Evolutionary conservation across 2,888 invertebrate species (phyloP), one percentile per base, ranked within the genome.

Genomic region (Galeruca laticollis): DNA sequence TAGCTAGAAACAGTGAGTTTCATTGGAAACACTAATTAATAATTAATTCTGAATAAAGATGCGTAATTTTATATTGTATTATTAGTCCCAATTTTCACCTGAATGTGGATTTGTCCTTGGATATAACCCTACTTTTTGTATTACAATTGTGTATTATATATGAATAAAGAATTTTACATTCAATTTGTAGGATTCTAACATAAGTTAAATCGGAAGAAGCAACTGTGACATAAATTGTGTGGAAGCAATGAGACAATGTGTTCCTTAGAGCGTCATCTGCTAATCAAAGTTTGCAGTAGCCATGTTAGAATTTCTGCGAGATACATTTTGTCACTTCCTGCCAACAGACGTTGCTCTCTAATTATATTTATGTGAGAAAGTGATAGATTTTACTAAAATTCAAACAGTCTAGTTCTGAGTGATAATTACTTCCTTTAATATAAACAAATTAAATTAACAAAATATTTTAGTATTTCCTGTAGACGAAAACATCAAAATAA

Each of bases 311-410:
- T 47, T 15, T 47, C 15, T 11, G n/a, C 15, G 43, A 0, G 43
- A 47, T 47, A 47, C 9, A 15, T 18, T 47, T 18, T 18, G 15
- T 15, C 15, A 2, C 15, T 47, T 47, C 43, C 43, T 47, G 18
- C 43, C 43, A 47, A 15, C 43, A 15, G 43, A 2, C 15, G 15
- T 18, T 18, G 8, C 43, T 47, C 43, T 47, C 43, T 47, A 15
- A 47, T 47, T 47, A 47, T 47, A 47, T 47, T 47, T 15, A 47
- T 15, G 6, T 18, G 43, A n/a, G 43, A 47, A 47, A 47, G 43
- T 47, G 9, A 15, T 15, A 47, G 15, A 8, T 8, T 47, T 47
- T 47, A 40, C 10, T 47, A n/a, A 47, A 47, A n/a, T n/a, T 47
- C 18, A 6, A 47, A 47, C 6, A 15, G 2, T 15, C 43, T 47